Evolutionary conservation across 2,113 vertebrate genomes (phyloP), one percentile per base, ranked within the genome.

Genomic region (Corydoras maculifer): DNA sequence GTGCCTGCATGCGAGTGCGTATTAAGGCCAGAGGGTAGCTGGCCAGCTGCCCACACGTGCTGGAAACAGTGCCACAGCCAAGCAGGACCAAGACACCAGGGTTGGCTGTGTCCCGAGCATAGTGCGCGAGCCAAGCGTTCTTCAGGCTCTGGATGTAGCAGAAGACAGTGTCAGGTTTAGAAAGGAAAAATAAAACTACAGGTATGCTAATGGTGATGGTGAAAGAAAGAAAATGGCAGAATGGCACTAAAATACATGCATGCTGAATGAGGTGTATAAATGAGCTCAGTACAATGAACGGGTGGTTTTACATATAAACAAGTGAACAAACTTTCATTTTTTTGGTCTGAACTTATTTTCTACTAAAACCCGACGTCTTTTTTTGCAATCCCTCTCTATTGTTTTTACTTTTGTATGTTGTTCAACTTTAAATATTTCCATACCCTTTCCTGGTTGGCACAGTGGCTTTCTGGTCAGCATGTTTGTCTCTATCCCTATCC

Each of bases 1-100:
- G 91, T 53, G 94, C 94, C 80, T 98, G 95, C 94, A 98, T 98
- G 68, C 93, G 91, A 12, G 96, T 98, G 79, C 94, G 90, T 77
- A 98, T 80, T 7, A 97, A 88, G 55, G 94, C 92, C 1, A 97
- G 85, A 2, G 96, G 95, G 77, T 97, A 96, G 78, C 94, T 99
- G 78, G 95, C 91, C 62, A 96, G 79, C 83, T 95, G 94, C 11
- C 96, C 94, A 25, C 95, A 97, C 0, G 94, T 96, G 77, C 96
- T 97, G 5, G 94, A 97, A 29, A 88, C 65, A 7, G 94, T 95
- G 8, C 94, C 94, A 18, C 95, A 98, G 12, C 89, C 88, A 80
- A 95, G 61, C 83, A 98, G 59, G 0, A 98, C 93, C 71, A 94
- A 51, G 25, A 98, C 85, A 1, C 94, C 93, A 0, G 95, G 95